Percentiles rank a stretch among this genome's conserved stretches.
phyloP scores from a whole-genome alignment of 2,888 invertebrate genomes.

The Tachystola acroxantha region DNA sequence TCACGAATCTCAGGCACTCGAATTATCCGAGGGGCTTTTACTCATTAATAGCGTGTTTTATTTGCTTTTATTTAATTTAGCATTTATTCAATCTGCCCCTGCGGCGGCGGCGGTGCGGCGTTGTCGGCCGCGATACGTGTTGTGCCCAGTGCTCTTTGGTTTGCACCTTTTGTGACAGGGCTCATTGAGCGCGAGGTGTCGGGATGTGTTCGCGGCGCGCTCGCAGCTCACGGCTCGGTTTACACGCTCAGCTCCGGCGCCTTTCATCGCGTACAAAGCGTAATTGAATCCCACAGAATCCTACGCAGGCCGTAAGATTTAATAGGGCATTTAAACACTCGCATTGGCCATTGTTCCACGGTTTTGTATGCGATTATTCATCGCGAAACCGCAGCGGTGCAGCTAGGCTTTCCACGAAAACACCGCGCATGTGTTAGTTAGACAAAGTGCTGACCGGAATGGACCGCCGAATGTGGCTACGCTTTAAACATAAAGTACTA shows the following conservation, averaged over 20 bases:
- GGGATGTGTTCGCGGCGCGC: slow-evolving; percentile 70
- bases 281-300: slow-evolving; percentile 78
- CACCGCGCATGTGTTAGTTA: slow-evolving; percentile 51
- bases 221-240: slow-evolving; percentile 62
- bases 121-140: slow-evolving; percentile 62
- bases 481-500: slow-evolving; percentile 31
- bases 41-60: slow-evolving; percentile 69
- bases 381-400: slow-evolving; percentile 52
- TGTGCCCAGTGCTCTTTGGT: slow-evolving; percentile 57
- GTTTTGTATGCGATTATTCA: slow-evolving; percentile 75
- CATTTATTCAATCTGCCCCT: slow-evolving; percentile 76
- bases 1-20: slow-evolving; percentile 53
- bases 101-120: no score
- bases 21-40: slow-evolving; percentile 63
- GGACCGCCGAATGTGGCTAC: slow-evolving; percentile 43
- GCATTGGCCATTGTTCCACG: slow-evolving; percentile 74
- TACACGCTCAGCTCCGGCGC: slow-evolving; percentile 69
- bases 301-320: slow-evolving; percentile 75
- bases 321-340: slow-evolving; percentile 78
- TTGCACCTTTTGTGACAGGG: slow-evolving; percentile 75
- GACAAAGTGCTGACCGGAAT: slow-evolving; percentile 46
- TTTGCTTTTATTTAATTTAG: slow-evolving; percentile 78
- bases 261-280: slow-evolving; percentile 76
- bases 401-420: slow-evolving; percentile 64
- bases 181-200: slow-evolving; percentile 76